These are phyloP conservation scores for Eupithecia insigniata DNA, from an alignment of 2,888 invertebrate genomes.

Conservation along the genomic window DNA sequence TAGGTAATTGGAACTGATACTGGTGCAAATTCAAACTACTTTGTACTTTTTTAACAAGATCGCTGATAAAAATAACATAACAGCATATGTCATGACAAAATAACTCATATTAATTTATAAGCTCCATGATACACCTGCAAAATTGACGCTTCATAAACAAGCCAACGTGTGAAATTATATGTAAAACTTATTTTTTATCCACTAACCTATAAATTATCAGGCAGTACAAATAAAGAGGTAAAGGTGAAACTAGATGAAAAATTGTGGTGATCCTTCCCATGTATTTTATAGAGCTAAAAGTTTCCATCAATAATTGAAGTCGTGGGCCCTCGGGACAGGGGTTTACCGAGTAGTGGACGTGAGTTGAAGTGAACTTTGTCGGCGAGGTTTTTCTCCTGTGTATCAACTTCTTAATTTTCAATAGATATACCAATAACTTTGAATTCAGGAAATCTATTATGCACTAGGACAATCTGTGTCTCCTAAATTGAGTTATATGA, in stretches of 20 bases:
- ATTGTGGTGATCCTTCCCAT: slow-evolving; percentile 68
- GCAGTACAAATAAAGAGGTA: slow-evolving; percentile 57
- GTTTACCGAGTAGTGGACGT: slow-evolving; percentile 63
- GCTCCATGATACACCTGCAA: slow-evolving; percentile 32
- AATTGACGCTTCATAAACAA: slow-evolving; percentile 31
- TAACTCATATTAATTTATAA: slow-evolving; percentile 24
- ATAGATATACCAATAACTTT: background rate
- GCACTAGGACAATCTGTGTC: background rate
- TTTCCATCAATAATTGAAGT: slow-evolving; percentile 83
- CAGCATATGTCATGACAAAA: slow-evolving; percentile 20
- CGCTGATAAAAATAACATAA: slow-evolving; percentile 13
- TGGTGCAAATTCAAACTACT: background rate
- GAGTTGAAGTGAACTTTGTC: slow-evolving; percentile 47
- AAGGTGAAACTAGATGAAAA: slow-evolving; percentile 74
- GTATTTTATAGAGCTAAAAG: slow-evolving; percentile 81
- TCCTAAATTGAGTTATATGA: background rate
- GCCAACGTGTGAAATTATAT: slow-evolving; percentile 29
- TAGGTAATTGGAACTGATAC: background rate
- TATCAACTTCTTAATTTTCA: slow-evolving; percentile 26
- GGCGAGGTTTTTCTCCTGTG: slow-evolving; percentile 30
- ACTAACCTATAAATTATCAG: slow-evolving; percentile 43
- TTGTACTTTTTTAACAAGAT: background rate
- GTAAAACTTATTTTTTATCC: slow-evolving; percentile 38
- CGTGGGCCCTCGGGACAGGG: slow-evolving; percentile 69
- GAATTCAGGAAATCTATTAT: background rate